These are phyloP conservation scores for Eremophila alpestris DNA, from an alignment of 2,797 vertebrate genomes.

Conservation along the genomic window DNA sequence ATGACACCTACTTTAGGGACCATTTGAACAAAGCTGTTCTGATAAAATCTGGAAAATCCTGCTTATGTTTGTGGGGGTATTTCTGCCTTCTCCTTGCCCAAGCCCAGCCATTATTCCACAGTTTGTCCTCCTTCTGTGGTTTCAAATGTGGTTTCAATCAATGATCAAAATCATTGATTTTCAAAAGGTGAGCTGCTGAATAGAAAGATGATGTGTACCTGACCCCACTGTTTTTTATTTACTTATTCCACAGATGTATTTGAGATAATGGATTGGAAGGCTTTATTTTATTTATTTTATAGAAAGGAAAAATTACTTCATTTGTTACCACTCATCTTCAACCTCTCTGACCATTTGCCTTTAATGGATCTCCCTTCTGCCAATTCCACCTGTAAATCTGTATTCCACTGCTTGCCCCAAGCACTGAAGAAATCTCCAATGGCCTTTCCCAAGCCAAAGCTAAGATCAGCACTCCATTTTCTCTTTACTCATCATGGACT, in stretches of 20 bases:
- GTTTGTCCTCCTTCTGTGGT: neutral
- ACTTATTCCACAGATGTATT: neutral
- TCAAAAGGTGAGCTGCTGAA: neutral
- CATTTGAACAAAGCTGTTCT: neutral
- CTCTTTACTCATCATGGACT: neutral
- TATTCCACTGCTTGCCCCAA: neutral
- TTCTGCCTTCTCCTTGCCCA: neutral
- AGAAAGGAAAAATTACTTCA: accelerated
- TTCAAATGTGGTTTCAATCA: too few relatives aligned
- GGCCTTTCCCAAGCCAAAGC: neutral
- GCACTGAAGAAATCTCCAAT: neutral
- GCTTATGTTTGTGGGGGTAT: neutral
- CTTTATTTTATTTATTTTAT: neutral
- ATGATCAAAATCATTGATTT: neutral
- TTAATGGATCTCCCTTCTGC: neutral
- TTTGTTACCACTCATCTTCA: neutral
- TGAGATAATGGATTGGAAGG: neutral
- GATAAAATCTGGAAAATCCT: neutral
- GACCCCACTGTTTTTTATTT: neutral
- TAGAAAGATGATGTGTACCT: neutral
- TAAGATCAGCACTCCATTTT: neutral
- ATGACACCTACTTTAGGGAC: too few relatives aligned
- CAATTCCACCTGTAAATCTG: neutral
- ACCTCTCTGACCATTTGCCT: neutral
- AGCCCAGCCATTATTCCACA: neutral